Evolutionary conservation across 2,797 vertebrate genomes (phyloP).

Genomic region (Orestias chungarensis): DNA sequence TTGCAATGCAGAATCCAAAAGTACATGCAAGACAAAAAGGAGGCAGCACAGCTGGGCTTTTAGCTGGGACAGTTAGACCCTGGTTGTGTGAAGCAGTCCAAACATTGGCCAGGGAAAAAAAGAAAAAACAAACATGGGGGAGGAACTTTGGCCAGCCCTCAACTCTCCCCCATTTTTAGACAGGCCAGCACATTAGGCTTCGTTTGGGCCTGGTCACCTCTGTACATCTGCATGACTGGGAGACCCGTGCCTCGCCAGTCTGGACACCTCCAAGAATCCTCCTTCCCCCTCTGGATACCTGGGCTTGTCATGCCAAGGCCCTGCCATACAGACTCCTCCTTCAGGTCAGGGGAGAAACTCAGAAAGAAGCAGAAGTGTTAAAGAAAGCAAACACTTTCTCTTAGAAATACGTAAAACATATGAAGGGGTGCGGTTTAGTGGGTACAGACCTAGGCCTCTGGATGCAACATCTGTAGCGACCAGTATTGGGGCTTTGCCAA

Average conservation of each 20-base stretch:
- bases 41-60: conserved; percentile 70
- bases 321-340: conserved; percentile 99
- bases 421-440: conserved; percentile 7
- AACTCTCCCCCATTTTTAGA: conserved; percentile 87
- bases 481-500: conserved; percentile 97
- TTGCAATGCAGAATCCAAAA: conserved; percentile 81
- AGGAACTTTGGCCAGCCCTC: conserved; percentile 77
- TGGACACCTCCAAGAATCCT: conserved; percentile 97
- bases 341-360: conserved; percentile 94
- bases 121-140: conserved; percentile 74
- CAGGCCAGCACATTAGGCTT: conserved; percentile 91
- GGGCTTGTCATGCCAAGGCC: conserved; percentile 99
- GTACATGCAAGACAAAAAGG: conserved; percentile 86
- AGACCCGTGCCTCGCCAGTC: conserved; percentile 91
- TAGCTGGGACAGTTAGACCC: conserved; percentile 67
- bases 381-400: conserved; percentile 99
- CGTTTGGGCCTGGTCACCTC: conserved; percentile 89
- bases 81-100: conserved; percentile 80
- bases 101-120: conserved; percentile 77
- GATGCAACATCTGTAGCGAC: conserved; percentile 99
- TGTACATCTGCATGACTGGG: conserved; percentile 92
- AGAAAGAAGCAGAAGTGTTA: conserved; percentile 97
- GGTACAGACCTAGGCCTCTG: conserved; percentile 94
- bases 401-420: conserved; percentile 57
- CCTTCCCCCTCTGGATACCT: conserved; percentile 98